Percentiles rank a stretch among this genome's conserved stretches.
phyloP scores from a whole-genome alignment of 2,797 vertebrate genomes.

The Aulostomus chinensis region DNA sequence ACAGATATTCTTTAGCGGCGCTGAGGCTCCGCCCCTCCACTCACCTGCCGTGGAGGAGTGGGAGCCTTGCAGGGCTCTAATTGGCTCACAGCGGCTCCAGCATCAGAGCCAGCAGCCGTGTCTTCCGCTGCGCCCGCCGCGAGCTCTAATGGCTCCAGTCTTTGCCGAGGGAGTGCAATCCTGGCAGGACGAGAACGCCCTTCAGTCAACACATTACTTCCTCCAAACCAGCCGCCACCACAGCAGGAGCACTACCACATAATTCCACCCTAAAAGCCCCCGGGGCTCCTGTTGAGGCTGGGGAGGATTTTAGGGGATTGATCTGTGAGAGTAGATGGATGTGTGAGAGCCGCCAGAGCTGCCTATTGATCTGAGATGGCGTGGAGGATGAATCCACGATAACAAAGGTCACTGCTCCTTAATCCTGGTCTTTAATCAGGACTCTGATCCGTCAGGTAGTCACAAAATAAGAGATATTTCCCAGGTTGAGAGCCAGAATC shows the following conservation, averaged over 20 bases:
- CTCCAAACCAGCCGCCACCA: too few relatives aligned
- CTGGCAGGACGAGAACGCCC: conserved; percentile 61
- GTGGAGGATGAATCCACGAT: conserved; percentile 59
- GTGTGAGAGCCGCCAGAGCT: conserved; percentile 65
- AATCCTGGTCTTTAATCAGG: conserved; percentile 55
- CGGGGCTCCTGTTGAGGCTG: conserved; percentile 81
- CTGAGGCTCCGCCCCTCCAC: too few relatives aligned
- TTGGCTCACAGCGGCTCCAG: too few relatives aligned
- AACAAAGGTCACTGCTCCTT: conserved; percentile 72
- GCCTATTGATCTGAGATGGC: conserved; percentile 69
- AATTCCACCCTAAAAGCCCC: conserved; percentile 85
- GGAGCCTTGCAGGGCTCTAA: too few relatives aligned
- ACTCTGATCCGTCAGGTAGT: conserved; percentile 11
- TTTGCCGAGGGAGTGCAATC: conserved; percentile 38
- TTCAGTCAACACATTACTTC: conserved; percentile 54
- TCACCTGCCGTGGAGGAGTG: too few relatives aligned
- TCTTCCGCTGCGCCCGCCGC: conserved; percentile 21
- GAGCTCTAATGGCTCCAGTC: conserved; percentile 61
- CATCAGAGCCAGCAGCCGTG: too few relatives aligned
- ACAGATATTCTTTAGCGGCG: too few relatives aligned
- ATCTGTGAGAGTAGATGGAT: conserved; percentile 82
- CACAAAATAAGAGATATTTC: too few relatives aligned
- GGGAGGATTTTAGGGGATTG: conserved; percentile 85
- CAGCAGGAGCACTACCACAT: conserved; percentile 64
- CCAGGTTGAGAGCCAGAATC: background rate